Conservation (phyloP, 2,888 invertebrate species). For the Aphodius granarius region DNA sequence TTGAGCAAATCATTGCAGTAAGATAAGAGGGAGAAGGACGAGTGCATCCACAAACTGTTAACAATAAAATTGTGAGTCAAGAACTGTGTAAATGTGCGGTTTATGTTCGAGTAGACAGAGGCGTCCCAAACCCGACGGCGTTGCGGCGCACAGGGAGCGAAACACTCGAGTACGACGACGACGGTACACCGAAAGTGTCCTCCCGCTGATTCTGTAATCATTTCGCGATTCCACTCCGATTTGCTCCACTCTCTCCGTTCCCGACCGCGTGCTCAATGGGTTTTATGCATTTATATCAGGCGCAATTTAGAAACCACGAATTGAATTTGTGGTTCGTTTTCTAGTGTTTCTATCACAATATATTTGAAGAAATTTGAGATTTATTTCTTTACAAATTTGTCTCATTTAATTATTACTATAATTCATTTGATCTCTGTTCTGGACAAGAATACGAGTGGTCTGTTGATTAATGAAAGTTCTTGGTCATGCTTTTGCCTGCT, state of each 20-base stretch:
- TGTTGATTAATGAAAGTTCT: no score
- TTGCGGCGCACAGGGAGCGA: background rate
- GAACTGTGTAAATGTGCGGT: slow-evolving; percentile 27
- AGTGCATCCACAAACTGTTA: slow-evolving; percentile 24
- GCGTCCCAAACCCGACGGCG: background rate
- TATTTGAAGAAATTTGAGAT: no score
- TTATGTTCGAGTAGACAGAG: slow-evolving; percentile 25
- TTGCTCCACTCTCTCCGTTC: background rate
- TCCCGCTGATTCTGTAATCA: slow-evolving; percentile 5
- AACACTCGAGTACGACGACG: background rate
- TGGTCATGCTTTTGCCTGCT: no score
- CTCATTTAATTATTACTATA: no score
- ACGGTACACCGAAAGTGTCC: slow-evolving; percentile 13
- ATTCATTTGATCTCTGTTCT: no score
- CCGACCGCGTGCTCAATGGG: background rate
- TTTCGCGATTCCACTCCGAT: slow-evolving; percentile 4
- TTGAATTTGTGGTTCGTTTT: background rate
- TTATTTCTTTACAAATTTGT: no score
- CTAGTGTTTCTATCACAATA: no score
- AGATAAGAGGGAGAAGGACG: background rate
- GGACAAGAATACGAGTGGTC: no score
- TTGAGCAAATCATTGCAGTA: background rate
- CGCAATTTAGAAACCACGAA: background rate
- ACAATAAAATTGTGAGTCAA: slow-evolving; percentile 29
- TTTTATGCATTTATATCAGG: background rate